Base-by-base conservation (phyloP, 2,797 vertebrate genomes). In the Gadopsis marmoratus region DNA sequence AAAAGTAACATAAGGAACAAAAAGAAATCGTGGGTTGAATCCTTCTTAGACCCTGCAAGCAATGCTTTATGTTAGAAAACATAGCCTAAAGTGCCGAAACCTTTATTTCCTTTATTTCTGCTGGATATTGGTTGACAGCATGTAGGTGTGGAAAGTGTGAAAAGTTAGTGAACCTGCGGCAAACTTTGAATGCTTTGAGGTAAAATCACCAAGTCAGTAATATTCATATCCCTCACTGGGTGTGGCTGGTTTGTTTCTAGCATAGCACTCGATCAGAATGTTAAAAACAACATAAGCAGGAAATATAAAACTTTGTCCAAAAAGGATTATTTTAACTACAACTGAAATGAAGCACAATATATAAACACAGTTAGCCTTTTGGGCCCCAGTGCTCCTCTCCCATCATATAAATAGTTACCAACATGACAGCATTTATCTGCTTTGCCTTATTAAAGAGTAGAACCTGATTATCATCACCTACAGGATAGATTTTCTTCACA, bases 371-470 rank as follows among this genome's bases (percentile, higher is more conserved):
- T 26, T 31, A 12, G 16, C 45, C 31, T 5, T 29, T 43, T 45
- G 8, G 26, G 26, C 0, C n/a, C 45, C 23, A 23, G 17, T 26
- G 33, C 50, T 48, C 78, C 23, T n/a, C 33, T n/a, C 19, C 74
- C 43, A 37, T 35, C 47, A 69, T 78, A 39, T 84, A 85, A 82
- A 81, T 79, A 69, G 66, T 78, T 60, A 37, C 66, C 79, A 86
- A 64, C 61, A 59, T 61, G 48, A 78, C 47, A 29, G 74, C 50
- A 65, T 87, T 88, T 81, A 92, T 93, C 86, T 82, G 33, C 71
- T 87, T 88, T 87, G 81, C 55, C 84, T 89, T 88, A 88, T 66
- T 92, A 88, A 90, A 88, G 85, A 82, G 45, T 50, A 51, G 69
- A 84, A 91, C 65, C 72, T 87, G 91, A 90, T 92, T 90, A 88